phyloP scores from a whole-genome alignment of 2,797 vertebrate species.

The Sebastes taczanowskii region DNA sequence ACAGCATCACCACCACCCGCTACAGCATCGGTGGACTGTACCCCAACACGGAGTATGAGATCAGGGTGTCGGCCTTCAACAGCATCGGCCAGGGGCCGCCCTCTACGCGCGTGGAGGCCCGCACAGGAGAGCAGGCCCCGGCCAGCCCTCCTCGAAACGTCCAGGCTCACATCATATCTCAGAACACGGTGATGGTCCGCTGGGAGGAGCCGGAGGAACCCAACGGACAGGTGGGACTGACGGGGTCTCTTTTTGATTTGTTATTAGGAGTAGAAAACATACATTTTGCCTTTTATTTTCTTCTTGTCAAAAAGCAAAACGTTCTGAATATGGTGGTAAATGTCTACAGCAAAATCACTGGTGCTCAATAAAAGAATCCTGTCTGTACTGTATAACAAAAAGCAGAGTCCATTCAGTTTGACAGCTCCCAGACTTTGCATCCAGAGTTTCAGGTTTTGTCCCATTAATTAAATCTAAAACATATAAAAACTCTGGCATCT shows the following conservation, averaged over 20 bases:
- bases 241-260: neutral
- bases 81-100: slow-evolving; percentile 96
- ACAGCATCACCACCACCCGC: slow-evolving; percentile 97
- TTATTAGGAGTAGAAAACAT: neutral
- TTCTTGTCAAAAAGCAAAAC: neutral
- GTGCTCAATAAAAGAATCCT: neutral
- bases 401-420: neutral
- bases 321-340: neutral
- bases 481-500: neutral
- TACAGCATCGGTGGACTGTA: slow-evolving; percentile 98
- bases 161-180: slow-evolving; percentile 93
- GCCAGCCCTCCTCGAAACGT: slow-evolving; percentile 95
- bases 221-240: slow-evolving; percentile 89
- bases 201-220: slow-evolving; percentile 99
- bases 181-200: slow-evolving; percentile 94
- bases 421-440: neutral
- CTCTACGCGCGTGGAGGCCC: slow-evolving; percentile 91
- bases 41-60: slow-evolving; percentile 97
- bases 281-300: neutral
- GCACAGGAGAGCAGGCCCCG: slow-evolving; percentile 95
- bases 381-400: neutral
- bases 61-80: slow-evolving; percentile 96
- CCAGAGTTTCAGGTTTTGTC: neutral
- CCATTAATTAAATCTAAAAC: neutral
- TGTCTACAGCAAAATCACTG: neutral